Evolutionary conservation across 2,888 invertebrate species (phyloP).

Genomic region (Agrochola litura): DNA sequence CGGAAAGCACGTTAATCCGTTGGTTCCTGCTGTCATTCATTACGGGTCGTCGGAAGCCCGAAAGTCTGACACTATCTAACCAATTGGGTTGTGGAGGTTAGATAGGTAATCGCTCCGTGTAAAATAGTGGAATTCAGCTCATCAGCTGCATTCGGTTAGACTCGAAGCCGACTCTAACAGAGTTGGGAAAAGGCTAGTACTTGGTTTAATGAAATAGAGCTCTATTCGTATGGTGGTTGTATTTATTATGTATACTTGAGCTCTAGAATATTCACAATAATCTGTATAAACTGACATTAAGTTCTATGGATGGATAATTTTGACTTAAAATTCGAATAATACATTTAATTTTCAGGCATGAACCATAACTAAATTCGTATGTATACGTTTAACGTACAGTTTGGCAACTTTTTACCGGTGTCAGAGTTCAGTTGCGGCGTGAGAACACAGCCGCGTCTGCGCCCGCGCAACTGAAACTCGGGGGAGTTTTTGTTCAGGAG

Average conservation of each 20-base stretch:
- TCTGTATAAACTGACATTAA: background rate
- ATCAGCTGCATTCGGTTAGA: no score
- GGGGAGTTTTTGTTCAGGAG: conserved; percentile 88
- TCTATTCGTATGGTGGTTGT: background rate
- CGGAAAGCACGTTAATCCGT: no score
- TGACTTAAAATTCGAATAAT: background rate
- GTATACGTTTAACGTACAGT: conserved; percentile 60
- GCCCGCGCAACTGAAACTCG: conserved; percentile 79
- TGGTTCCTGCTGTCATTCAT: no score
- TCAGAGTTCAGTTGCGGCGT: conserved; percentile 84
- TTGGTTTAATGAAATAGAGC: background rate
- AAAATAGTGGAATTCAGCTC: no score
- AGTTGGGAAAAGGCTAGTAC: no score
- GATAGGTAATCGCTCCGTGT: no score
- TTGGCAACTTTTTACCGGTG: conserved; percentile 84
- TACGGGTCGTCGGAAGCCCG: no score
- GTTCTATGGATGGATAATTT: background rate
- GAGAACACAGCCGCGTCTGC: conserved; percentile 80
- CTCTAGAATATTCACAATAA: background rate
- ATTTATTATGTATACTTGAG: background rate
- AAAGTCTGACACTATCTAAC: no score
- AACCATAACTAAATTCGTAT: background rate
- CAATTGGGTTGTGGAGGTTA: no score
- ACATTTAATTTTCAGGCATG: background rate
- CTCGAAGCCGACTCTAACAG: no score